These are phyloP conservation scores for Lepeophtheirus nordmannii DNA, from an alignment of 2,888 invertebrate species.

Conservation along the genomic window DNA sequence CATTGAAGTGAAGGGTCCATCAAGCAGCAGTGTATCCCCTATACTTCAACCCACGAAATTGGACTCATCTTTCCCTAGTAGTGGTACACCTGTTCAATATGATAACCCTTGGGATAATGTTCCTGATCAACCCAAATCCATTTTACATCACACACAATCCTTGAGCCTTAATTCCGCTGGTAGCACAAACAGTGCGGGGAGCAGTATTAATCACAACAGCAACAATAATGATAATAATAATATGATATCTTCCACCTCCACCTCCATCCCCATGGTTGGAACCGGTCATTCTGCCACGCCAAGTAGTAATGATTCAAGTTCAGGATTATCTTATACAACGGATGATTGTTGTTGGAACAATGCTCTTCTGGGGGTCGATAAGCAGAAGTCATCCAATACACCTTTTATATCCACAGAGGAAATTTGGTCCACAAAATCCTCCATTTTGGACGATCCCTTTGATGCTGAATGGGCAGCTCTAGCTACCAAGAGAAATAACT, in stretches of 20 bases:
- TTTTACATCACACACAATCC: not conserved
- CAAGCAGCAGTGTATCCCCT: not conserved
- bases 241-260: not conserved
- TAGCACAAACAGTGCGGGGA: not conserved
- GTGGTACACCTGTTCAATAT: not conserved
- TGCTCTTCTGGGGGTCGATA: not conserved
- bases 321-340: no score
- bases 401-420: not conserved
- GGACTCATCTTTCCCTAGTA: not conserved
- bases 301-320: not conserved
- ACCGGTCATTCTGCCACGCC: not conserved
- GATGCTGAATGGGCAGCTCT: conserved; percentile 24
- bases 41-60: not conserved
- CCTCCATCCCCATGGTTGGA: not conserved
- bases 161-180: not conserved
- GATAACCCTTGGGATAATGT: conserved; percentile 24
- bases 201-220: not conserved
- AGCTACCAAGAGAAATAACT: conserved; percentile 13
- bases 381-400: not conserved
- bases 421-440: conserved; percentile 6
- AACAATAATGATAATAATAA: not conserved
- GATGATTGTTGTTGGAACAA: not conserved
- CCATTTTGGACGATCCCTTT: conserved; percentile 23
- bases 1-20: not conserved
- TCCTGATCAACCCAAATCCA: conserved; percentile 22